These are phyloP conservation scores for Lordiphosa stackelbergi DNA, from an alignment of 1,140 invertebrate genomes.

Conservation along the genomic window DNA sequence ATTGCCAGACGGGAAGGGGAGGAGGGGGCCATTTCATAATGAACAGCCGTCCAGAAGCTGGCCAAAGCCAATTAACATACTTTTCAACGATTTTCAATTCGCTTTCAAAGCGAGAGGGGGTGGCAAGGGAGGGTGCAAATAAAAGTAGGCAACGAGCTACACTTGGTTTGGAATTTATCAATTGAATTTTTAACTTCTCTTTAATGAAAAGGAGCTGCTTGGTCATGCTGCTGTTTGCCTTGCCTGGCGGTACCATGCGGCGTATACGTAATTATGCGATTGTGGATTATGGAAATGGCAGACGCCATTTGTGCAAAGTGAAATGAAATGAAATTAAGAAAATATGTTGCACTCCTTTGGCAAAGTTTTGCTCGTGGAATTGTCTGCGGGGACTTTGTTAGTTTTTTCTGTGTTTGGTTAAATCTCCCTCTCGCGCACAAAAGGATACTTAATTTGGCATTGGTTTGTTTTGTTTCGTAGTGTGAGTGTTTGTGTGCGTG, in stretches of 20 bases:
- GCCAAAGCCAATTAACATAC: conserved; percentile 53
- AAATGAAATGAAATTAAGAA: conserved; percentile 70
- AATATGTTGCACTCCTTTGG: conserved; percentile 59
- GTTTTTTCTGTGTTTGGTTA: conserved; percentile 48
- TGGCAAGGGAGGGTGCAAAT: background rate
- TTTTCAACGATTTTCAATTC: conserved; percentile 56
- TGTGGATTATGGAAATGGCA: conserved; percentile 53
- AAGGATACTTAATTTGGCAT: conserved; percentile 63
- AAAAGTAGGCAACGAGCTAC: conserved; percentile 11
- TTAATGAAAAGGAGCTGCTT: conserved; percentile 35
- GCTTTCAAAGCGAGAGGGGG: conserved; percentile 15
- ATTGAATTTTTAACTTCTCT: conserved; percentile 65
- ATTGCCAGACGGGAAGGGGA: background rate
- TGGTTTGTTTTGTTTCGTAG: conserved; percentile 56
- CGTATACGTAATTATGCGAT: conserved; percentile 68
- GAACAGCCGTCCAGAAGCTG: conserved; percentile 17
- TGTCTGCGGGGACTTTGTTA: conserved; percentile 20
- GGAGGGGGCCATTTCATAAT: conserved; percentile 30
- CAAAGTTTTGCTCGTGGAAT: conserved; percentile 45
- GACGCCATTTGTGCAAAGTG: conserved; percentile 20
- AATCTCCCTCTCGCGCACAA: background rate
- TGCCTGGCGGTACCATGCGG: conserved; percentile 35
- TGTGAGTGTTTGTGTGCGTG: conserved; percentile 10
- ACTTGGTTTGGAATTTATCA: conserved; percentile 57
- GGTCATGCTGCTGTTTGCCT: conserved; percentile 3